A percentile compares a stretch with the other conserved stretches of the same genome.
Evolutionary conservation across 1,140 invertebrate species (phyloP).

Genomic region (Spodoptera litura): DNA sequence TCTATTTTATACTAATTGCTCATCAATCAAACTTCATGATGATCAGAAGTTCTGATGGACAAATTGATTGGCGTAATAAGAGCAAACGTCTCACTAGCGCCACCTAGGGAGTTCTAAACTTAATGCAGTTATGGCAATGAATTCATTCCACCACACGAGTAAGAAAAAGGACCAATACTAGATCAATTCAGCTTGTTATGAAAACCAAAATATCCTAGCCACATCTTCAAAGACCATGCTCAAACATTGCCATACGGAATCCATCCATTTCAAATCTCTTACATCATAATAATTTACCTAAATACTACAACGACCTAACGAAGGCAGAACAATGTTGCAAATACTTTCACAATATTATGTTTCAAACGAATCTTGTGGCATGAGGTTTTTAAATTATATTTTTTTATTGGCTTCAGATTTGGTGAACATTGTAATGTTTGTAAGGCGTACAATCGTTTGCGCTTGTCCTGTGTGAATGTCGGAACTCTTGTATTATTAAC

Average conservation of each 20-base stretch:
- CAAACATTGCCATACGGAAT: slow-evolving; percentile 7
- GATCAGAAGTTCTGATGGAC: too few relatives aligned
- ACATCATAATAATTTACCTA: slow-evolving; percentile 41
- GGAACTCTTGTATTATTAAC: too few relatives aligned
- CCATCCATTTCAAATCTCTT: slow-evolving; percentile 3
- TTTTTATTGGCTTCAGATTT: background rate
- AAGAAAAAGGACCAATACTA: too few relatives aligned
- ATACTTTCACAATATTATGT: slow-evolving; percentile 26
- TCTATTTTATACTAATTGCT: too few relatives aligned
- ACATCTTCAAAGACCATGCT: background rate
- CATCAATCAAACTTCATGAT: too few relatives aligned
- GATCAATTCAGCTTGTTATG: too few relatives aligned
- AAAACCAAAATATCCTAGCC: background rate
- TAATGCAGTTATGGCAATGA: too few relatives aligned
- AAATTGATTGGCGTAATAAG: too few relatives aligned
- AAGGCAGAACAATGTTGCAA: slow-evolving; percentile 11
- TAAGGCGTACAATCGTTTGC: background rate
- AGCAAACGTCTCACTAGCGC: too few relatives aligned
- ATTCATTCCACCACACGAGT: too few relatives aligned
- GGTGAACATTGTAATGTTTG: background rate
- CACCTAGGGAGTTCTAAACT: too few relatives aligned
- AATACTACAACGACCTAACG: slow-evolving; percentile 31
- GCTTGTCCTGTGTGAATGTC: background rate
- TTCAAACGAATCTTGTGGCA: slow-evolving; percentile 37
- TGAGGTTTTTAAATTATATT: background rate